Conservation (phyloP, 2,113 vertebrate genomes). For the Chelonoidis abingdonii region DNA sequence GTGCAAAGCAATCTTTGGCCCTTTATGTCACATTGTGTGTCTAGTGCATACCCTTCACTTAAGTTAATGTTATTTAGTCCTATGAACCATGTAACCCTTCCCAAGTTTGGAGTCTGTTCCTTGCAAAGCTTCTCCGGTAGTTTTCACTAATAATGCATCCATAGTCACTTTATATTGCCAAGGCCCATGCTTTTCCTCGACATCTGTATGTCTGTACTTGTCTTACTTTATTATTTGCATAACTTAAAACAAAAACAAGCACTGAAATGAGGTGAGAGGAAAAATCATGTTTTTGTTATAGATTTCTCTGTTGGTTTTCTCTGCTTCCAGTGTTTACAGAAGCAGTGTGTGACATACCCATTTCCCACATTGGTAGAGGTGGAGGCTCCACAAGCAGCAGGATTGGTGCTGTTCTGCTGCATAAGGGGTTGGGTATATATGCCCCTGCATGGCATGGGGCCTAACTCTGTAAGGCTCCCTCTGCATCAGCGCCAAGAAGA, state of each 20-base stretch:
- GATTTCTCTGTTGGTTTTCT: neutral
- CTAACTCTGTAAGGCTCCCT: neutral
- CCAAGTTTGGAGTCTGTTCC: neutral
- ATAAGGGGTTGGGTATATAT: neutral
- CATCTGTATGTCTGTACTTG: neutral
- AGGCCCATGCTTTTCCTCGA: neutral
- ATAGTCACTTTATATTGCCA: neutral
- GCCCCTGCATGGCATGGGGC: neutral
- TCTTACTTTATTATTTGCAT: neutral
- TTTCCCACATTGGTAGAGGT: neutral
- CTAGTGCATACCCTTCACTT: neutral
- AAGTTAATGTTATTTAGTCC: neutral
- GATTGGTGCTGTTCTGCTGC: neutral
- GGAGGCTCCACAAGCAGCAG: neutral
- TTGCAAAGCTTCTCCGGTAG: neutral
- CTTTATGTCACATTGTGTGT: neutral
- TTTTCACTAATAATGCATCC: neutral
- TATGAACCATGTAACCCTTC: neutral
- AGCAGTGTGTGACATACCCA: neutral
- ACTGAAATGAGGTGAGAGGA: neutral
- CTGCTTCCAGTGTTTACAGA: neutral
- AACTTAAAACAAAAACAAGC: neutral
- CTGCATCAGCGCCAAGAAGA: neutral
- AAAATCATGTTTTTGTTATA: neutral
- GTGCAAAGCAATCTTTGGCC: neutral